Base-by-base conservation (phyloP, 2,797 vertebrate genomes). In the Microhierax caerulescens region DNA sequence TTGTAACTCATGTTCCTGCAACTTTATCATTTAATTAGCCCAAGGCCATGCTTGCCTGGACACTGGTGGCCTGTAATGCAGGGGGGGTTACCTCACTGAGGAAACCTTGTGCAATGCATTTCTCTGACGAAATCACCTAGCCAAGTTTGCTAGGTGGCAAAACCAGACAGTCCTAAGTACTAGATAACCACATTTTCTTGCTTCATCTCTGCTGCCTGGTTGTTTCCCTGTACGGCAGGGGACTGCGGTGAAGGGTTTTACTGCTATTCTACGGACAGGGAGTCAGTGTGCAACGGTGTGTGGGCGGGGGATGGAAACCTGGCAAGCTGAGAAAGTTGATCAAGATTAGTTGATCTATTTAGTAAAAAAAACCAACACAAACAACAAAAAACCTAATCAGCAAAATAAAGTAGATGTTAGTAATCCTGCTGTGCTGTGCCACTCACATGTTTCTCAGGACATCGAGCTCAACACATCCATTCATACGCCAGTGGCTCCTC, bases 21-120 rank as follows among this genome's bases (percentile, higher is more conserved):
- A 59, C 0, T 0, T 77, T 45, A n/a, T 85, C 54, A 32, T 61
- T 53, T 93, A 65, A 93, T 76, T 89, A 91, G 12, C 37, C 60
- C 75, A 61, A 84, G 72, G 57, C 37, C 0, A 0, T 68, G 61
- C 83, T 92, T 96, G 82, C 37, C 85, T 88, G 76, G 69, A 47
- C 4, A 1, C 13, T 0, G 0, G 11, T 34, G 41, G 50, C 59
- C 77, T 69, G 54, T 50, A 72, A 65, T 2, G 34, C 36, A 34
- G 20, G 37, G n/a, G 27, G 4, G 65, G 86, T 84, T 83, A 65
- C 39, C 59, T 86, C 41, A 16, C 3, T 47, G 73, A 94, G 24
- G 45, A 88, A 45, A 54, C 17, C 57, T 88, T 78, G 23, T 2
- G 7, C 73, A 93, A 81, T 13, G 20, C 7, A 61, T 59, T 82